These are phyloP conservation scores for Pseudorectes ferrugineus DNA, from an alignment of 2,113 vertebrate genomes.

Conservation along the genomic window DNA sequence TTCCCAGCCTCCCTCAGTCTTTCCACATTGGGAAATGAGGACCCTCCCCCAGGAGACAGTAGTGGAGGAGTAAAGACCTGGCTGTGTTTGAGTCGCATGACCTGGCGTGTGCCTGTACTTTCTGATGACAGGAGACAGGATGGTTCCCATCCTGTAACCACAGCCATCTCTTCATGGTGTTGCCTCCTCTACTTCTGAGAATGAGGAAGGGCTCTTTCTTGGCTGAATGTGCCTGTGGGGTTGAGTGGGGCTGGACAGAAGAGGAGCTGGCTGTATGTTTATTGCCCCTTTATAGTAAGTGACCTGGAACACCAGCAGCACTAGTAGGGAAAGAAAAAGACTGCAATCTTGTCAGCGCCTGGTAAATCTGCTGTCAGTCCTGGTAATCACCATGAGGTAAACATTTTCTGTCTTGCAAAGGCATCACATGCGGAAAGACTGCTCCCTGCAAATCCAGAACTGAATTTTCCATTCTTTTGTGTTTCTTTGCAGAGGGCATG, in stretches of 20 bases:
- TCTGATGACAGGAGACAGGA: not conserved
- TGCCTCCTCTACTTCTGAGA: not conserved
- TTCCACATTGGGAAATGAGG: fast-evolving
- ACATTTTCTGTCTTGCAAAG: not conserved
- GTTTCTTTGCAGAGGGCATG: not conserved
- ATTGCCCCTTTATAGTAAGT: fast-evolving
- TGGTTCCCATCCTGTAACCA: not conserved
- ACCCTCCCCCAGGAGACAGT: not conserved
- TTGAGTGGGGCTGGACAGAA: not conserved
- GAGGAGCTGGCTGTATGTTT: not conserved
- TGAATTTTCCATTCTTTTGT: not conserved
- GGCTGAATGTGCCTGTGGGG: not conserved
- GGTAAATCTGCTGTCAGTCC: not conserved
- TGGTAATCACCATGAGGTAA: not conserved
- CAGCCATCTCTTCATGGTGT: not conserved
- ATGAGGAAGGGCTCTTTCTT: not conserved
- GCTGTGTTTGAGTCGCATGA: fast-evolving
- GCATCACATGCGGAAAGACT: not conserved
- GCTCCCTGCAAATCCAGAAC: not conserved
- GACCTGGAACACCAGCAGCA: not conserved
- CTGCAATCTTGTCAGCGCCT: not conserved
- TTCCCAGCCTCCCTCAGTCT: not conserved
- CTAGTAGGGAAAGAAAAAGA: not conserved
- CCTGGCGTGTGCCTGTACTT: not conserved
- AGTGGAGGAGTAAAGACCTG: not conserved